These are phyloP conservation scores for Lapara coniferarum DNA, from an alignment of 2,888 invertebrate species.

Conservation along the genomic window DNA sequence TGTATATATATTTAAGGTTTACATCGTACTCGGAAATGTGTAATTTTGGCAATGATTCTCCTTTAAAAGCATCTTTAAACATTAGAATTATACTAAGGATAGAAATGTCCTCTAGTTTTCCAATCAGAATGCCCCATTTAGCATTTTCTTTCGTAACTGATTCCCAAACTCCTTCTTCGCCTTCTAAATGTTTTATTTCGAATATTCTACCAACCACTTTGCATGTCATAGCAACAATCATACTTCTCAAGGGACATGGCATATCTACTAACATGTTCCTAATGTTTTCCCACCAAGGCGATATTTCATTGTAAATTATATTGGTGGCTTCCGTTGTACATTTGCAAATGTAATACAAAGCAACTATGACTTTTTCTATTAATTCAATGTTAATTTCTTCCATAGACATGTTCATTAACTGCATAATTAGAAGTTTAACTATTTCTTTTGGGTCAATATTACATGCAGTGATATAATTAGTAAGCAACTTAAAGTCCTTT, in stretches of 20 bases:
- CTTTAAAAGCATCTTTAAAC: slow-evolving; percentile 70
- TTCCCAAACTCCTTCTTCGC: slow-evolving; percentile 89
- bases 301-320: slow-evolving; percentile 87
- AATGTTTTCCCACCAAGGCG: slow-evolving; percentile 92
- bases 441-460: slow-evolving; percentile 84
- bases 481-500: slow-evolving; percentile 51
- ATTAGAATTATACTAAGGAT: slow-evolving; percentile 88
- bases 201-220: slow-evolving; percentile 87
- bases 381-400: slow-evolving; percentile 79
- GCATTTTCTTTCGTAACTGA: slow-evolving; percentile 92
- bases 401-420: slow-evolving; percentile 87
- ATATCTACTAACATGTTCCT: slow-evolving; percentile 89
- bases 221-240: slow-evolving; percentile 92
- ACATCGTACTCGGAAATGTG: slow-evolving; percentile 83
- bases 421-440: slow-evolving; percentile 87
- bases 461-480: slow-evolving; percentile 58
- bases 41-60: slow-evolving; percentile 79
- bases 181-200: slow-evolving; percentile 68
- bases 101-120: slow-evolving; percentile 94
- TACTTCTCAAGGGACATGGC: slow-evolving; percentile 88
- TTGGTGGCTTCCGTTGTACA: slow-evolving; percentile 84
- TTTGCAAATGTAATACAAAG: slow-evolving; percentile 86
- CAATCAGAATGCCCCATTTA: slow-evolving; percentile 93
- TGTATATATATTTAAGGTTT: slow-evolving; percentile 86
- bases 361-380: slow-evolving; percentile 86